phyloP scores from a whole-genome alignment of 92 coral and sea anemone genomes.

The Chrysogorgia sp. region DNA sequence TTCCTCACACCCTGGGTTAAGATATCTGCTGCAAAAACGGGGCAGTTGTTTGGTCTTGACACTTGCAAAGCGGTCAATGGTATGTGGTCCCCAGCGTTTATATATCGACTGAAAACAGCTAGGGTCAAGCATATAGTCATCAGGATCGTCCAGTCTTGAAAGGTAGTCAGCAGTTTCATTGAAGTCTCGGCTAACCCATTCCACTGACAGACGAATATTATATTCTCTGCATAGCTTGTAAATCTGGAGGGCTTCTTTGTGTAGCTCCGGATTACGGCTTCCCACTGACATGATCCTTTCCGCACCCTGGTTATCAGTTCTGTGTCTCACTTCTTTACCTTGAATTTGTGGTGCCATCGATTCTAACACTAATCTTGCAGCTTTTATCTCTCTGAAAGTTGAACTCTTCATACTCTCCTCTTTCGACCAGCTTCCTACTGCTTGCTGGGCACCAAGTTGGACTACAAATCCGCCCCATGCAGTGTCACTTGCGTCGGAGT shows the following conservation, averaged over 20 bases:
- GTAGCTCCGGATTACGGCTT: slow-evolving; percentile 63
- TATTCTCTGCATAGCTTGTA: slow-evolving; percentile 60
- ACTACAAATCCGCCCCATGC: slow-evolving; percentile 67
- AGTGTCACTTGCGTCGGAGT: slow-evolving; percentile 64
- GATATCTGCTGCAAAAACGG: slow-evolving; percentile 58
- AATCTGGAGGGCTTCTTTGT: slow-evolving; percentile 57
- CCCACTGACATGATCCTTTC: slow-evolving; percentile 60
- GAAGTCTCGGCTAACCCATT: slow-evolving; percentile 59
- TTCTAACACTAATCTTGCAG: background rate
- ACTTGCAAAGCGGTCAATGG: slow-evolving; percentile 63
- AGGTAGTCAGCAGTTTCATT: slow-evolving; percentile 52
- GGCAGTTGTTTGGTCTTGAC: slow-evolving; percentile 57
- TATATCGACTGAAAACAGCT: slow-evolving; percentile 45
- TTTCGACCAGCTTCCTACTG: slow-evolving; percentile 60
- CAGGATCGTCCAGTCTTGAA: slow-evolving; percentile 58
- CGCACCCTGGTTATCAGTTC: slow-evolving; percentile 66
- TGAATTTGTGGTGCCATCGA: background rate
- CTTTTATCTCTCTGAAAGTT: slow-evolving; percentile 54
- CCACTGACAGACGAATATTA: slow-evolving; percentile 59
- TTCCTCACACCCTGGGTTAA: slow-evolving; percentile 62
- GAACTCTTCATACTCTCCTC: slow-evolving; percentile 50
- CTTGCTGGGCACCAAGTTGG: slow-evolving; percentile 48
- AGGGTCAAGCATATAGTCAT: slow-evolving; percentile 65
- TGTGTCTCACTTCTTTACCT: slow-evolving; percentile 34
- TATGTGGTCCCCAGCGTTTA: slow-evolving; percentile 61